These are phyloP conservation scores for Procambarus virginalis DNA, from an alignment of 1,140 invertebrate genomes.

Conservation along the genomic window DNA sequence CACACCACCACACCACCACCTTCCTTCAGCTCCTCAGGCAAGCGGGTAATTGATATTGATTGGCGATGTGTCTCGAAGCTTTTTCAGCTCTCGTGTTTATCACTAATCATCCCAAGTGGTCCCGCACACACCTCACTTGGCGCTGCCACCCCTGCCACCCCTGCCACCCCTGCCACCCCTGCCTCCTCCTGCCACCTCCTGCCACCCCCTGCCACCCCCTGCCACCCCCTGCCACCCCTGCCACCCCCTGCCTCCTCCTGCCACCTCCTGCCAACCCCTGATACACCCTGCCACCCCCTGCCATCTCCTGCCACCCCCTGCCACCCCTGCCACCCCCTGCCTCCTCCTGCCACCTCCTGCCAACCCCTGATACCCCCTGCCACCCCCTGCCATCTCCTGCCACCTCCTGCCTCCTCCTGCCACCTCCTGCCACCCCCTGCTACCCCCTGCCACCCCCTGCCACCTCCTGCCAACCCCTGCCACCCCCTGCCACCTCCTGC, in stretches of 20 bases:
- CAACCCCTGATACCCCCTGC: neutral
- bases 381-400: neutral
- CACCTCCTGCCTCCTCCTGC: neutral
- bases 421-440: neutral
- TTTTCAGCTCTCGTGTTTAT: constrained; percentile 41
- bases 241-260: neutral
- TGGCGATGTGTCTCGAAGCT: neutral
- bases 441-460: neutral
- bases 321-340: neutral
- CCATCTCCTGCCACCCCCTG: neutral
- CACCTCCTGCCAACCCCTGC: neutral
- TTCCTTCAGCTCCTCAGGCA: constrained; percentile 2
- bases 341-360: neutral
- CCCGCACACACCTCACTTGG: neutral
- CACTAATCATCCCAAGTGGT: constrained; percentile 36
- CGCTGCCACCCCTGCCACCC: neutral
- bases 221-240: neutral
- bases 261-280: neutral
- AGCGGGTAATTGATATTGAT: constrained; percentile 44
- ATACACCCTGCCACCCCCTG: neutral
- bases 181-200: no score
- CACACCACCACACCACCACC: neutral
- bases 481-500: neutral
- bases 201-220: neutral
- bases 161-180: no score